A percentile compares a stretch with the other conserved stretches of the same genome.
Evolutionary conservation across 2,888 invertebrate genomes (phyloP).

Genomic region (Ochropleura plecta): DNA sequence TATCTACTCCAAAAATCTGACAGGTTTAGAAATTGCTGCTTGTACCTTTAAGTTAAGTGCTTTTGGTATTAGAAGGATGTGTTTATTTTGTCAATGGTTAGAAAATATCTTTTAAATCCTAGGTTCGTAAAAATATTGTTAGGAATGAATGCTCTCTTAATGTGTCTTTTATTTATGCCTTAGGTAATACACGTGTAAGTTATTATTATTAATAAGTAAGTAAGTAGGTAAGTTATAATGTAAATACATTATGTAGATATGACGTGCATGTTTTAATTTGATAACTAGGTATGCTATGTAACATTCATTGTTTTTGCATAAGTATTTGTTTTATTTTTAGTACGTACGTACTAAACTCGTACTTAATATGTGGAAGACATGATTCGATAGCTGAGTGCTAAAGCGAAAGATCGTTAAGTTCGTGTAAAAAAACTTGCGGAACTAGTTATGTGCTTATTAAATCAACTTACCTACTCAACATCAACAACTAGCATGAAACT

Average conservation of each 20-base stretch:
- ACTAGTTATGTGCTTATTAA: conserved; percentile 32
- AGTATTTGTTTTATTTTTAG: background rate
- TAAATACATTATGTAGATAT: conserved; percentile 25
- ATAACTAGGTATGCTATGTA: background rate
- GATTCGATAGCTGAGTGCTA: background rate
- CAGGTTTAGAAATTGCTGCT: background rate
- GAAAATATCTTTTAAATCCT: background rate
- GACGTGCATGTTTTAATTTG: conserved; percentile 3
- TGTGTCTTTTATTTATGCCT: background rate
- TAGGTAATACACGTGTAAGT: background rate
- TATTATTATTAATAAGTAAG: conserved; percentile 16
- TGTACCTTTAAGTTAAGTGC: background rate
- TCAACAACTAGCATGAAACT: background rate
- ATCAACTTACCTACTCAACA: conserved; percentile 14
- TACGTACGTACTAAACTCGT: background rate
- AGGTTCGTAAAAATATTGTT: background rate
- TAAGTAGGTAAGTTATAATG: background rate
- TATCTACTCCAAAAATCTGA: background rate
- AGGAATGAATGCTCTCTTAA: background rate
- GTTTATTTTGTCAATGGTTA: background rate
- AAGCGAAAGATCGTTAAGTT: conserved; percentile 20
- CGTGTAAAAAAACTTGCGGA: conserved; percentile 40
- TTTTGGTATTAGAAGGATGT: background rate
- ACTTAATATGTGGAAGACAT: background rate
- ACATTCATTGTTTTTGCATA: conserved; percentile 8